phyloP scores from a whole-genome alignment of 2,888 invertebrate species.

The Chrysodeixis includens region DNA sequence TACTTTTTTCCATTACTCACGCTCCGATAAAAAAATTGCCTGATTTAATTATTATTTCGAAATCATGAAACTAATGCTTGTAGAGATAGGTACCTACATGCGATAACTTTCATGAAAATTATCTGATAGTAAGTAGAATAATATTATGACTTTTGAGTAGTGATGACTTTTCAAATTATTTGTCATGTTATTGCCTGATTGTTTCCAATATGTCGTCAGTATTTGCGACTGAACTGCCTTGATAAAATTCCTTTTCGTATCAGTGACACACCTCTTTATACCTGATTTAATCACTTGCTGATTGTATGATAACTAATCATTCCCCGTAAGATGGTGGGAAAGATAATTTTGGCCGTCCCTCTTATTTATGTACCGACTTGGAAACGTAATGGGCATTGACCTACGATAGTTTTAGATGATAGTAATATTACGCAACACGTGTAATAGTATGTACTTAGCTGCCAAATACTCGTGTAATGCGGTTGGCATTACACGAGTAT shows the following conservation, averaged over 20 bases:
- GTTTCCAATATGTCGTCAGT: constrained; percentile 15
- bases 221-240: constrained; percentile 15
- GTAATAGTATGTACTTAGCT: constrained; percentile 16
- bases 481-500: constrained; percentile 8
- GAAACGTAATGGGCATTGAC: constrained; percentile 34
- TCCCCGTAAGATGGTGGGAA: background rate
- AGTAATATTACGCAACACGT: constrained; percentile 23
- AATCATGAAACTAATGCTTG: constrained; percentile 6
- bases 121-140: background rate
- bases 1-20: background rate
- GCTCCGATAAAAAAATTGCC: background rate
- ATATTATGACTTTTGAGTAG: background rate
- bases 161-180: background rate
- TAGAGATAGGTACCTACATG: background rate
- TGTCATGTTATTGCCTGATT: constrained; percentile 14
- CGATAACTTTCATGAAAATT: constrained; percentile 9
- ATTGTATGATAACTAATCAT: background rate
- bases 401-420: constrained; percentile 23
- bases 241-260: constrained; percentile 45
- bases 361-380: background rate
- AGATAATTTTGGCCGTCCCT: constrained; percentile 32
- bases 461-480: too few relatives aligned
- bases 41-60: constrained; percentile 14
- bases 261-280: constrained; percentile 47
- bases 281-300: constrained; percentile 14